A percentile compares a stretch with the other conserved stretches of the same genome.
Conservation (phyloP, 2,113 vertebrate genomes). For the Otocyon megalotis region DNA sequence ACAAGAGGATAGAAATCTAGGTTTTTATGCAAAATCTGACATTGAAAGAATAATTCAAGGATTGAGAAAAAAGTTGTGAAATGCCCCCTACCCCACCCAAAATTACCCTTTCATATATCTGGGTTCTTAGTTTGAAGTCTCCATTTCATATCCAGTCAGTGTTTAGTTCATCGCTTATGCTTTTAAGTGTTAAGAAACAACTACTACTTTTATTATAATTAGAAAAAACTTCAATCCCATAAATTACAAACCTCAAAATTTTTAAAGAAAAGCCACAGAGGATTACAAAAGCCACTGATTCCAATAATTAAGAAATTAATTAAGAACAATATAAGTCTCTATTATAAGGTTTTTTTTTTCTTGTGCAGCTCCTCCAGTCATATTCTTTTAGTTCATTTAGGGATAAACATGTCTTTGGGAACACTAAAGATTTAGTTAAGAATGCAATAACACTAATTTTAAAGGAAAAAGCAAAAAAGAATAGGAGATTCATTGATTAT, state of each 20-base stretch:
- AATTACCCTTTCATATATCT: background rate
- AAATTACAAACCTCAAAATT: background rate
- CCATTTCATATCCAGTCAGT: background rate
- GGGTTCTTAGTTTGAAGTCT: background rate
- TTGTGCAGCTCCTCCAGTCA: background rate
- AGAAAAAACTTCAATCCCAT: background rate
- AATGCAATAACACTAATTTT: background rate
- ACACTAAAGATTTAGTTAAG: background rate
- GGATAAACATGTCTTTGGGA: background rate
- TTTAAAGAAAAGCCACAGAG: background rate
- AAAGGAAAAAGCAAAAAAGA: background rate
- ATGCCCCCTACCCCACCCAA: too few species aligned
- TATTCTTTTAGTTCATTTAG: background rate
- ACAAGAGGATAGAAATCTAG: constrained; percentile 25
- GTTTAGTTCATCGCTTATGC: background rate
- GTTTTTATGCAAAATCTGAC: background rate
- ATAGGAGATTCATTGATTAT: background rate
- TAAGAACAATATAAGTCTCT: background rate
- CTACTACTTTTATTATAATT: background rate
- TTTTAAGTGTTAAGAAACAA: background rate
- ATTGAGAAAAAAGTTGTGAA: background rate
- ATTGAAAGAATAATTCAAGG: background rate
- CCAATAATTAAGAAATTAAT: constrained; percentile 22
- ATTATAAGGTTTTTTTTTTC: background rate
- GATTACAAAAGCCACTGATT: background rate